A percentile compares a stretch with the other conserved stretches of the same genome.
These are phyloP conservation scores for Myxocyprinus asiaticus DNA, from an alignment of 2,113 vertebrate genomes.

Conservation along the genomic window DNA sequence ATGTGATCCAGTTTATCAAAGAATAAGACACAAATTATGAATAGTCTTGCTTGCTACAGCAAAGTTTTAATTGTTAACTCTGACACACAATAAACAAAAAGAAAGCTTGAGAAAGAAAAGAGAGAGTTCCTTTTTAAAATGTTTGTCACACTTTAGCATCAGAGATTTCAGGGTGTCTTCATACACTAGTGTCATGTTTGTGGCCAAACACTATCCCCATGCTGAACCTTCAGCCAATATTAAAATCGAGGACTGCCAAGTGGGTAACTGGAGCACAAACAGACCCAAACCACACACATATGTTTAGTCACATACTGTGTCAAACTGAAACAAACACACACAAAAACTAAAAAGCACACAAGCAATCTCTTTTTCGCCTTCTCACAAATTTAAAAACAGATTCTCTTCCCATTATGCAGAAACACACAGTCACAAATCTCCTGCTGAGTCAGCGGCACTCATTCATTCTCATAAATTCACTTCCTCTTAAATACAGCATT, in stretches of 20 bases:
- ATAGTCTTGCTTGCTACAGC: no score
- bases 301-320: not conserved
- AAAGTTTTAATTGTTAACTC: not conserved
- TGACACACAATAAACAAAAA: not conserved
- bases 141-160: conserved; percentile 19
- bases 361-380: not conserved
- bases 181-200: conserved; percentile 40
- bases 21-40: no score
- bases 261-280: conserved; percentile 43
- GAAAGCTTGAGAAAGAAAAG: not conserved
- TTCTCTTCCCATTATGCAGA: not conserved
- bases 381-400: conserved; percentile 1
- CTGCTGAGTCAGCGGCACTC: conserved; percentile 45
- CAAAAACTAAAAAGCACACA: conserved; percentile 32
- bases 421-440: not conserved
- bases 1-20: no score
- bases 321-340: conserved; percentile 27
- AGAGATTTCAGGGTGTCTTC: not conserved
- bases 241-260: conserved; percentile 32
- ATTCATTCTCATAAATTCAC: conserved; percentile 41
- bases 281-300: conserved; percentile 5
- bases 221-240: conserved; percentile 11
- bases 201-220: conserved; percentile 29
- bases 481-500: conserved; percentile 27
- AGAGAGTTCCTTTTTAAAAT: not conserved